A percentile compares a stretch with the other conserved stretches of the same genome.
Conservation (phyloP, 2,113 vertebrate species). For the Dinomys branickii region DNA sequence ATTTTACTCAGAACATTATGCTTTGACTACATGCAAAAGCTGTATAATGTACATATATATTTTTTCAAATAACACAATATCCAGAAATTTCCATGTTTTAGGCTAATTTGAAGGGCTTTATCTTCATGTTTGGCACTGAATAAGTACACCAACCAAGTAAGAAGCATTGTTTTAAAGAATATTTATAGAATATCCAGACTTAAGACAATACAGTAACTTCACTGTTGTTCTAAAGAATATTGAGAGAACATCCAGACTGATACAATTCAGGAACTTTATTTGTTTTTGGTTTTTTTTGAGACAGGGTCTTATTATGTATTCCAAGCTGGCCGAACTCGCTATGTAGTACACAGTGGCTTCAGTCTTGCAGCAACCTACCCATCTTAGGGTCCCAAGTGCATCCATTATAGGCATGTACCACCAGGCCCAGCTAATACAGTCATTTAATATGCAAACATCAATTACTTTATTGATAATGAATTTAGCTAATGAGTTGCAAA, state of each 20-base stretch:
- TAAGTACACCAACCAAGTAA: background rate
- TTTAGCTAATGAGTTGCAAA: slow-evolving; percentile 29
- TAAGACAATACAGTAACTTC: background rate
- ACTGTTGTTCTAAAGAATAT: background rate
- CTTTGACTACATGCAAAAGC: background rate
- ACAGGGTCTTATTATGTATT: background rate
- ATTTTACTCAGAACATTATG: slow-evolving; percentile 45
- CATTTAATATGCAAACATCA: background rate
- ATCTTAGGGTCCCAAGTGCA: background rate
- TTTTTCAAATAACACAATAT: background rate
- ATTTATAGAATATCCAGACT: background rate
- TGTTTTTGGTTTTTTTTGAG: background rate
- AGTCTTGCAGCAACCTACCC: background rate
- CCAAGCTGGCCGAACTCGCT: background rate
- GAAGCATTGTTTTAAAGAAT: slow-evolving; percentile 12
- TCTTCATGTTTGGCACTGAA: slow-evolving; percentile 34
- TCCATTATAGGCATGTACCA: background rate
- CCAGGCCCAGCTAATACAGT: background rate
- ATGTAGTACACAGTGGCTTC: background rate
- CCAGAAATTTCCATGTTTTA: slow-evolving; percentile 8
- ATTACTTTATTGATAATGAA: background rate
- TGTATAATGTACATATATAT: background rate
- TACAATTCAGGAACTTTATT: background rate
- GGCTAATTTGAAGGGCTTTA: background rate
- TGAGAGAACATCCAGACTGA: background rate